phyloP scores from a whole-genome alignment of 2,797 vertebrate species.

The Lates japonicus region DNA sequence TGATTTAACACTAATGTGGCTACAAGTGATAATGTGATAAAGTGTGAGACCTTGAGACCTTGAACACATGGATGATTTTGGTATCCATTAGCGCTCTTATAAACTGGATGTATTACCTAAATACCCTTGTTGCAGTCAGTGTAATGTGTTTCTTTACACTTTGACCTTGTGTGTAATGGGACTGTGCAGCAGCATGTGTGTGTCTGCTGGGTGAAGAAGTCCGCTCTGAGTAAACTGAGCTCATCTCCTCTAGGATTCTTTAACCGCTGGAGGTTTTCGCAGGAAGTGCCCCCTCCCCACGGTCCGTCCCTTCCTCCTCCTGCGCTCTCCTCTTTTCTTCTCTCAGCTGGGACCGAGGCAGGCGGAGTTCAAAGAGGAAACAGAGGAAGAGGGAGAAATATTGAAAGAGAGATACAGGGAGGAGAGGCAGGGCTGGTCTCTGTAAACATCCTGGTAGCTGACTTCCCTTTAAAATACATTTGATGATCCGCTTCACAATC shows the following conservation, averaged over 20 bases:
- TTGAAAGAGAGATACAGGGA: slow-evolving; percentile 13
- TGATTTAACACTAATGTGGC: no score
- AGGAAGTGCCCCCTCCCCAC: slow-evolving; percentile 26
- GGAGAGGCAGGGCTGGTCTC: slow-evolving; percentile 28
- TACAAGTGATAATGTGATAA: neutral
- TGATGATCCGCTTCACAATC: slow-evolving; percentile 16
- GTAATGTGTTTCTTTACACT: slow-evolving; percentile 28
- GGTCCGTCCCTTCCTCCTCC: neutral
- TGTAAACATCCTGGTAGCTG: slow-evolving; percentile 62
- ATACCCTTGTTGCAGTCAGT: neutral
- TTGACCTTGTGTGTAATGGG: slow-evolving; percentile 35
- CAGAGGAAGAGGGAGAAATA: slow-evolving; percentile 35
- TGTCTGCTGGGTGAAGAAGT: neutral
- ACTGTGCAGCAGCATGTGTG: neutral
- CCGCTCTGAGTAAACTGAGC: slow-evolving; percentile 4
- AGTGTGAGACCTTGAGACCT: neutral
- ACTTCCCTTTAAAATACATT: slow-evolving; percentile 32
- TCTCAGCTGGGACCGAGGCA: slow-evolving; percentile 50
- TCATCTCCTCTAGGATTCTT: slow-evolving; percentile 39
- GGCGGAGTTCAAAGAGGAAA: slow-evolving; percentile 56
- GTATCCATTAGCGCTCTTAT: neutral
- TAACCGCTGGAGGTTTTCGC: slow-evolving; percentile 43
- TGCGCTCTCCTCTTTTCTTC: slow-evolving; percentile 8
- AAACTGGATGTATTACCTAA: neutral
- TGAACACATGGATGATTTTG: neutral